These are phyloP conservation scores for Epinephelus moara DNA, from an alignment of 2,113 vertebrate species.

Conservation along the genomic window DNA sequence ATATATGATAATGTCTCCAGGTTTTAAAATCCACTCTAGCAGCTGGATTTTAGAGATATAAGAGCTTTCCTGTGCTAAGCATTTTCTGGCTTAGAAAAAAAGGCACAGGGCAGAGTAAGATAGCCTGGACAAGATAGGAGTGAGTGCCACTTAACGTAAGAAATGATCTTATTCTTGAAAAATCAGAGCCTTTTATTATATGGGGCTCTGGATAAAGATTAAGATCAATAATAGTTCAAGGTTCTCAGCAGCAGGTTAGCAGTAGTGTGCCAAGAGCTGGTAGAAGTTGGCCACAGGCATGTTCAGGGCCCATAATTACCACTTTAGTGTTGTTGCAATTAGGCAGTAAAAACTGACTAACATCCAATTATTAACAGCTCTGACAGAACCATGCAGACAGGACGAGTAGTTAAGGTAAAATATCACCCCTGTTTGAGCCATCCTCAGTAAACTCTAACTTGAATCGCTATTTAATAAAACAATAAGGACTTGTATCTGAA, in stretches of 20 bases:
- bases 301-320: conserved; percentile 30
- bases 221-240: conserved; percentile 42
- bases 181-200: neutral
- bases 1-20: neutral
- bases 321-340: conserved; percentile 30
- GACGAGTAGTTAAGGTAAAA: conserved; percentile 4
- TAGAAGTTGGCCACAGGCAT: conserved; percentile 21
- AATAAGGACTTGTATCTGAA: neutral
- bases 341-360: conserved; percentile 34
- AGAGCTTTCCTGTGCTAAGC: conserved; percentile 4
- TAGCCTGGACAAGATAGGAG: neutral
- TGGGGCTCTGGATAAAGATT: conserved; percentile 18
- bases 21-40: neutral
- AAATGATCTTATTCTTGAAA: conserved; percentile 7
- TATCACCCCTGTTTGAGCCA: neutral
- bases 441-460: neutral
- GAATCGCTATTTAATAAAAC: neutral
- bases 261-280: conserved; percentile 12
- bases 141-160: neutral
- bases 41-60: neutral
- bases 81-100: neutral
- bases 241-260: conserved; percentile 10
- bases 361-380: conserved; percentile 30
- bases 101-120: neutral
- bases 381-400: neutral